phyloP scores from a whole-genome alignment of 2,113 vertebrate genomes.

The Salvelinus alpinus region DNA sequence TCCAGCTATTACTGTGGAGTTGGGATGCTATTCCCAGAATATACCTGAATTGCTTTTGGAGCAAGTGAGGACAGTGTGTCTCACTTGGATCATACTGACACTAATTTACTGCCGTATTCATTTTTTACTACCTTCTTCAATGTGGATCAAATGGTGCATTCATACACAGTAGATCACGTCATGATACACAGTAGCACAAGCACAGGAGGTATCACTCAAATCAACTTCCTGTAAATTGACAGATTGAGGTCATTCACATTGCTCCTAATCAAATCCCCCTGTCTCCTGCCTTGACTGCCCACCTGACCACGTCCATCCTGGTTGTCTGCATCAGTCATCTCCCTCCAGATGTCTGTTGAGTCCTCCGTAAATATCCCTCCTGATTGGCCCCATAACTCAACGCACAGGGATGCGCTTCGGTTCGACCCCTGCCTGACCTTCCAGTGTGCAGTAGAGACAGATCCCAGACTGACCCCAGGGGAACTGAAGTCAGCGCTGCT shows the following conservation, averaged over 20 bases:
- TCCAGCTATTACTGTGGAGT: neutral
- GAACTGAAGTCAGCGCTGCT: constrained; percentile 43
- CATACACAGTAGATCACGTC: neutral
- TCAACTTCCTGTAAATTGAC: neutral
- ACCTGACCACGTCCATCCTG: neutral
- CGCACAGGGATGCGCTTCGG: neutral
- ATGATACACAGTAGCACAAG: neutral
- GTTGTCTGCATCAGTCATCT: too few species aligned
- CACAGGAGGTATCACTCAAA: neutral
- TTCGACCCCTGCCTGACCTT: constrained; percentile 52
- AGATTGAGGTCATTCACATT: neutral
- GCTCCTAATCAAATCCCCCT: neutral
- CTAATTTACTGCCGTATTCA: too few species aligned
- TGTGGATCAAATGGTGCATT: neutral
- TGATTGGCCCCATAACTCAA: constrained; percentile 36
- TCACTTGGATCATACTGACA: neutral
- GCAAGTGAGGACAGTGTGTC: too few species aligned
- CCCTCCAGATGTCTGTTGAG: constrained; percentile 31
- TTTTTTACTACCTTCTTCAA: neutral
- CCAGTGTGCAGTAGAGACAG: constrained; percentile 46
- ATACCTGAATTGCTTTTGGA: neutral
- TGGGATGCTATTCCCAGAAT: neutral
- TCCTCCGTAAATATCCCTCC: constrained; percentile 45
- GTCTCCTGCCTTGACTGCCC: too few species aligned
- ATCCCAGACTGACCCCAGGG: constrained; percentile 39